Base-by-base conservation (phyloP, 1,140 invertebrate species). In the Drosophila nigromelanica region DNA sequence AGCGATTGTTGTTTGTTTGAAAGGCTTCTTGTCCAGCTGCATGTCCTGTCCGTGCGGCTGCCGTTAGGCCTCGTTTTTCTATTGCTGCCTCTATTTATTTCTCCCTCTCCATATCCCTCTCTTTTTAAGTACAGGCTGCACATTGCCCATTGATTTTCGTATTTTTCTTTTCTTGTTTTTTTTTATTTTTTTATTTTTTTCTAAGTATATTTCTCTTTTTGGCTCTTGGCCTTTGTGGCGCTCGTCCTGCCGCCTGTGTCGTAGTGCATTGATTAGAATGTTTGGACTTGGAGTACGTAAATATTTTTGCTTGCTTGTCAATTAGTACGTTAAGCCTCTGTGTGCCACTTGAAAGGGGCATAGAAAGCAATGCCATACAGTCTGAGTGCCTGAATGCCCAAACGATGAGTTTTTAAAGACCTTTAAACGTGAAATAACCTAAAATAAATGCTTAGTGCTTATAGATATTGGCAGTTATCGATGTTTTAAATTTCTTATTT, bases 261-360 rank as follows among this genome's bases (percentile, higher is more conserved):
- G 56, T 40, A 78, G 76, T 89, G 85, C 83, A 89, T 89, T 89
- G 83, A 89, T 89, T 89, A 89, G 83, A 89, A 89, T 89, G 83
- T 89, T 89, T 89, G 85, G 85, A 89, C 85, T 89, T 79, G 85
- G 47, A 87, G 83, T 82, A 83, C 76, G 85, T 77, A 89, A 89
- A 89, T 89, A 89, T 89, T 89, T 83, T 89, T 89, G 85, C 83
- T 89, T 89, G 80, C 85, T 66, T 89, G 83, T 89, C 83, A 89
- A 89, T 89, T 89, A 89, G 83, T 80, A 70, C 75, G 82, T 61
- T 89, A 82, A 87, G 82, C 83, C 78, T 48, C 51, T 70, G 35
- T 43, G 37, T 50, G 66, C 39, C 45, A 73, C 37, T 76, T 55
- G 14, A 70, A 55, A 27, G 18, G 24, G 14, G 15, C 4, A 8